Conservation (phyloP, 2,113 vertebrate species). For the Epinephelus lanceolatus region DNA sequence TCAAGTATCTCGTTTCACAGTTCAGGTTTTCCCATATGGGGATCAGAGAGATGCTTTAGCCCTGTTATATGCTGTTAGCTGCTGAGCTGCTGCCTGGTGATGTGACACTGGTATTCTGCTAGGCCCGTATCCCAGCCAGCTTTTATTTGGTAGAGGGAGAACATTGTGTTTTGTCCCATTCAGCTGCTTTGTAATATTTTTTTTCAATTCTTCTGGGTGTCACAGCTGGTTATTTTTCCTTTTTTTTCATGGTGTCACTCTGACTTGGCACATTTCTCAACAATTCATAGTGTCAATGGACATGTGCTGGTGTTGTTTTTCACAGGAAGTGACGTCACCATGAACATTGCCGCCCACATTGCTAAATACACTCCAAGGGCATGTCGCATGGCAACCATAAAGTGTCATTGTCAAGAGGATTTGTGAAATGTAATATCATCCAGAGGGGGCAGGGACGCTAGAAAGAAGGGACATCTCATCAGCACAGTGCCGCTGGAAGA, state of each 20-base stretch:
- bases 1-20: constrained; percentile 56
- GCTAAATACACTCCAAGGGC: constrained; percentile 63
- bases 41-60: constrained; percentile 50
- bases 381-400: constrained; percentile 82
- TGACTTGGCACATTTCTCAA: constrained; percentile 53
- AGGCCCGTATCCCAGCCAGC: constrained; percentile 29
- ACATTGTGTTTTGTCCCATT: constrained; percentile 48
- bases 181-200: constrained; percentile 13
- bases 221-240: constrained; percentile 21
- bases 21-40: constrained; percentile 56
- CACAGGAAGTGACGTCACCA: constrained; percentile 81
- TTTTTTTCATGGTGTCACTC: constrained; percentile 24
- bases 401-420: constrained; percentile 80
- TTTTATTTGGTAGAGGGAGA: constrained; percentile 44
- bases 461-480: constrained; percentile 29
- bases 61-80: constrained; percentile 53
- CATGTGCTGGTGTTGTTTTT: constrained; percentile 58
- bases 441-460: constrained; percentile 41
- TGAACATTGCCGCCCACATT: constrained; percentile 61
- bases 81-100: constrained; percentile 57
- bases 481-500: constrained; percentile 15
- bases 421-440: constrained; percentile 81
- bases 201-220: constrained; percentile 10
- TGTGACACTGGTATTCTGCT: constrained; percentile 58
- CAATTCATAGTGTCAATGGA: constrained; percentile 41